phyloP scores from a whole-genome alignment of 2,888 invertebrate genomes.

The Drosophila formosana region DNA sequence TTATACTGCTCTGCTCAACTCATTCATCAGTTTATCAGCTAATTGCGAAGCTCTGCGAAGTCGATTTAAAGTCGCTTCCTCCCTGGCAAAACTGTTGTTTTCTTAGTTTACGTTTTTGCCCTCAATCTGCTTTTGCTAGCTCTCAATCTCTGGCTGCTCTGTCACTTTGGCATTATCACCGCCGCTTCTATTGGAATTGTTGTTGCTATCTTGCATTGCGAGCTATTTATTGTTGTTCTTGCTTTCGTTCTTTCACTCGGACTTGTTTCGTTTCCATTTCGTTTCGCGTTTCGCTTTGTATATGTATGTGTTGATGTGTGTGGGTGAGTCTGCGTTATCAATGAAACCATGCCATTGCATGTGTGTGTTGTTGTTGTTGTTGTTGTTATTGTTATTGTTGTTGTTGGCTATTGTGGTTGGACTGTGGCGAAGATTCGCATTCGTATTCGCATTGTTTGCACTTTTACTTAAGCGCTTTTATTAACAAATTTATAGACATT shows the following conservation, averaged over 20 bases:
- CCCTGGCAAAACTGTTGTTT: conserved; percentile 9
- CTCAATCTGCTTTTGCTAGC: conserved; percentile 26
- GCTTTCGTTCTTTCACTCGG: conserved; percentile 52
- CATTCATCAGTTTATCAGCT: conserved; percentile 41
- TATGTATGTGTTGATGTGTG: conserved; percentile 23
- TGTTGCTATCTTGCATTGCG: conserved; percentile 31
- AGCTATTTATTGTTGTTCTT: conserved; percentile 38
- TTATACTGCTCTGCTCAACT: neutral
- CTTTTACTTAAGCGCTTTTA: conserved; percentile 72
- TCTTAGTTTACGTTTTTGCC: conserved; percentile 45
- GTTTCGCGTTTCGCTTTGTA: conserved; percentile 25
- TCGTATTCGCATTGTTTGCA: conserved; percentile 76
- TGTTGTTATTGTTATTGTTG: conserved; percentile 22
- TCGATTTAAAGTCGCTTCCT: conserved; percentile 3
- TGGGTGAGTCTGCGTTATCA: conserved; percentile 67
- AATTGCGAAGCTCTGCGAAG: conserved; percentile 36
- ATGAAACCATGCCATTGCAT: conserved; percentile 54
- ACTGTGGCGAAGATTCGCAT: conserved; percentile 40
- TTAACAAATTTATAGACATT: conserved; percentile 65
- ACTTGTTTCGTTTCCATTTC: conserved; percentile 73
- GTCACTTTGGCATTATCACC: conserved; percentile 53
- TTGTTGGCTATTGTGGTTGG: conserved; percentile 38
- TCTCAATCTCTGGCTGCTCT: conserved; percentile 3
- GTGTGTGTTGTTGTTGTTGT: conserved; percentile 12
- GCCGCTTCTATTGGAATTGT: conserved; percentile 6